Evolutionary conservation across 35 echinoderm and acorn worm species (phyloP).

Genomic region (Strongylocentrotus purpuratus): DNA sequence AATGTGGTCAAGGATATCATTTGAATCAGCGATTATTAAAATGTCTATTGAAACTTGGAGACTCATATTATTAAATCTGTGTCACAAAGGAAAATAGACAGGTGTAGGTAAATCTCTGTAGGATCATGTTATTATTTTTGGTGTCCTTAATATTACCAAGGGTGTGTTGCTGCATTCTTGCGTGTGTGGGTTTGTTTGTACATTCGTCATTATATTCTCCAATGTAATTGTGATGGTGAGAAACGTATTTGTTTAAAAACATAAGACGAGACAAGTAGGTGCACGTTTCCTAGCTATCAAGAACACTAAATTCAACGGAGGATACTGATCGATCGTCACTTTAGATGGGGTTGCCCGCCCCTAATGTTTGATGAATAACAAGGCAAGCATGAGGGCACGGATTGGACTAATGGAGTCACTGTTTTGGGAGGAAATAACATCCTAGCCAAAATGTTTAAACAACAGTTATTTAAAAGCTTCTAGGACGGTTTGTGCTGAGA

Average conservation of each 20-base stretch:
- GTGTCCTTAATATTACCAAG: too few species aligned
- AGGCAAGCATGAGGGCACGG: neutral
- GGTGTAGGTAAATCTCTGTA: too few species aligned
- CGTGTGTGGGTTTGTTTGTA: too few species aligned
- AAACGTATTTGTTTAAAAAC: neutral
- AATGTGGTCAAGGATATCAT: too few species aligned
- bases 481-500: neutral
- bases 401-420: neutral
- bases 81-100: too few species aligned
- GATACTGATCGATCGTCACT: neutral
- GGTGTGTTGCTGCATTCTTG: too few species aligned
- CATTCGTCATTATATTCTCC: too few species aligned
- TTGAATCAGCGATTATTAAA: too few species aligned
- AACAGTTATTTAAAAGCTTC: slow-evolving; percentile 1
- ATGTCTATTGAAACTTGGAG: too few species aligned
- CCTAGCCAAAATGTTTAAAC: neutral
- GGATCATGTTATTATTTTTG: too few species aligned
- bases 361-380: neutral
- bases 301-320: neutral
- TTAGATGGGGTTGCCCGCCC: neutral
- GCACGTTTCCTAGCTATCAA: neutral
- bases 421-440: slow-evolving; percentile 11
- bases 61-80: too few species aligned
- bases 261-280: neutral
- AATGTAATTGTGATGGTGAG: neutral